These are phyloP conservation scores for Lypha dubia DNA, from an alignment of 2,888 invertebrate genomes.

Conservation along the genomic window DNA sequence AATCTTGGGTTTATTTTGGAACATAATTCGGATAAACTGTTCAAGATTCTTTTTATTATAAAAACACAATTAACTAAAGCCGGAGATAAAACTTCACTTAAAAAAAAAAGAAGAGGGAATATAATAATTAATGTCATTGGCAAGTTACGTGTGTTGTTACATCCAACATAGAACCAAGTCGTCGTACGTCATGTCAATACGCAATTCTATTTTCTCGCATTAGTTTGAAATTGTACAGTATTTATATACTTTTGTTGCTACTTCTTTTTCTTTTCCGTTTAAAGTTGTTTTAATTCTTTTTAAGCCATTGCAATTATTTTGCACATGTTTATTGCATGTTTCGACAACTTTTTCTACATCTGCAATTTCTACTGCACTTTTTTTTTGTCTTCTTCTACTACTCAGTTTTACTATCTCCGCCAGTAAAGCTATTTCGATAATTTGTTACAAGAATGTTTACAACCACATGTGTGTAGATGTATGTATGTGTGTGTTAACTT, in stretches of 20 bases:
- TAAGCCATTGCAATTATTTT: constrained; percentile 46
- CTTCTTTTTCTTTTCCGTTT: constrained; percentile 10
- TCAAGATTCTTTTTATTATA: no score
- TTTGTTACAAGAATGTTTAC: constrained; percentile 62
- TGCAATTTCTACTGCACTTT: constrained; percentile 1
- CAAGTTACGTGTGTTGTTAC: no score
- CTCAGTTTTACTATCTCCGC: not conserved
- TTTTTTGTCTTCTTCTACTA: not conserved
- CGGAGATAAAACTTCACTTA: no score
- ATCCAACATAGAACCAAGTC: no score
- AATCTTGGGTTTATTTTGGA: no score
- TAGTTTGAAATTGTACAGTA: not conserved
- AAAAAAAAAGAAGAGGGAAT: no score
- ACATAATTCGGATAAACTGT: no score
- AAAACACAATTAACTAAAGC: no score
- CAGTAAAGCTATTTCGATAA: constrained; percentile 61
- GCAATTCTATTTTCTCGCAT: constrained; percentile 17
- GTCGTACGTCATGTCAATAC: constrained; percentile 35
- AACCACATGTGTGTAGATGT: not conserved
- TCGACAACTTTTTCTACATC: constrained; percentile 38
- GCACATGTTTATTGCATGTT: constrained; percentile 52
- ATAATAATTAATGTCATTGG: no score
- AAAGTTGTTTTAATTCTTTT: constrained; percentile 15
- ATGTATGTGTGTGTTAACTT: not conserved
- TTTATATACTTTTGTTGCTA: no score